phyloP scores from a whole-genome alignment of 2,113 vertebrate species.

The Caranx ignobilis region DNA sequence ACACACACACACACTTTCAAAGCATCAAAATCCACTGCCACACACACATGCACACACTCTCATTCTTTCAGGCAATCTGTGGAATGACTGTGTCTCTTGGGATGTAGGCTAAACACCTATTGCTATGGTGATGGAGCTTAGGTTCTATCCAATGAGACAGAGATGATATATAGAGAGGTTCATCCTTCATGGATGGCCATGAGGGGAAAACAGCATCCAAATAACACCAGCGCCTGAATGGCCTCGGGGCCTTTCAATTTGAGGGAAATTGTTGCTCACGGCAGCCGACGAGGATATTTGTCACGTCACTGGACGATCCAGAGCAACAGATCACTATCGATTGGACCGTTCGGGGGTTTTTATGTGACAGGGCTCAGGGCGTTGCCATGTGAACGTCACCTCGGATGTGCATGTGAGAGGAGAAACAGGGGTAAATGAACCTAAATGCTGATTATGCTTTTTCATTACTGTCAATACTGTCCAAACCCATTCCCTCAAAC shows the following conservation, averaged over 20 bases:
- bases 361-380: slow-evolving; percentile 38
- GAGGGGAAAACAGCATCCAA: slow-evolving; percentile 73
- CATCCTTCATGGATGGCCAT: slow-evolving; percentile 76
- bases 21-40: slow-evolving; percentile 47
- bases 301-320: slow-evolving; percentile 68
- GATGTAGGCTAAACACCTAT: slow-evolving; percentile 74
- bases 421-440: slow-evolving; percentile 19
- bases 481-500: slow-evolving; percentile 44
- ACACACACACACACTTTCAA: slow-evolving; percentile 46
- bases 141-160: slow-evolving; percentile 78
- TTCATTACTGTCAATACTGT: slow-evolving; percentile 66
- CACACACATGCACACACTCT: slow-evolving; percentile 51
- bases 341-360: slow-evolving; percentile 39
- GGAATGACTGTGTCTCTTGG: slow-evolving; percentile 70
- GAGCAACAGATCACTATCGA: slow-evolving; percentile 72
- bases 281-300: slow-evolving; percentile 65
- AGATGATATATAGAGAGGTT: slow-evolving; percentile 78
- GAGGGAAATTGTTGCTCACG: slow-evolving; percentile 75
- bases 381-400: slow-evolving; percentile 38
- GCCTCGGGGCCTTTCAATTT: slow-evolving; percentile 77
- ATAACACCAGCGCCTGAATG: slow-evolving; percentile 71
- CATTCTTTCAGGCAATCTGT: slow-evolving; percentile 69
- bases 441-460: slow-evolving; percentile 52
- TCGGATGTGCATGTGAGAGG: slow-evolving; percentile 9
- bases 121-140: slow-evolving; percentile 79